Conservation (phyloP, 2,797 vertebrate species). For the Microchirus variegatus region DNA sequence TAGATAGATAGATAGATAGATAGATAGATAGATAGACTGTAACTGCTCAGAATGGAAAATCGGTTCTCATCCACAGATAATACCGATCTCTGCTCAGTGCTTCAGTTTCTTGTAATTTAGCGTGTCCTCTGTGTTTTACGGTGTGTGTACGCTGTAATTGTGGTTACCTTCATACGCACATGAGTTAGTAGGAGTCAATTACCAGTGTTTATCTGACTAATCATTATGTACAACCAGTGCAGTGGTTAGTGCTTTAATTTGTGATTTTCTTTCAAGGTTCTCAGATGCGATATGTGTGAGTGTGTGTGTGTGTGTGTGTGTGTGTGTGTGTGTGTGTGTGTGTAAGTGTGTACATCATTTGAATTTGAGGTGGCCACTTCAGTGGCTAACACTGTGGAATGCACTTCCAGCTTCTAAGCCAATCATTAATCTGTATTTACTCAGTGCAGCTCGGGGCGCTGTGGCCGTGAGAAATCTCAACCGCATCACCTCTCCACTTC, state of each 20-base stretch:
- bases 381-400: slow-evolving; percentile 64
- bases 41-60: slow-evolving; percentile 10
- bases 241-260: not conserved
- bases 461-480: slow-evolving; percentile 60
- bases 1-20: no score
- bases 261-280: slow-evolving; percentile 5
- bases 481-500: slow-evolving; percentile 38
- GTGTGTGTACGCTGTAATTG: not conserved
- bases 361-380: slow-evolving; percentile 21
- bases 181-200: slow-evolving; percentile 6
- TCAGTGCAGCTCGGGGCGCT: slow-evolving; percentile 57
- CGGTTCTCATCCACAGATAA: slow-evolving; percentile 7
- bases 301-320: slow-evolving; percentile 11
- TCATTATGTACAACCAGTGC: not conserved
- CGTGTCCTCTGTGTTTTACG: not conserved
- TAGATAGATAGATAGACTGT: not conserved
- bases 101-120: slow-evolving; percentile 1
- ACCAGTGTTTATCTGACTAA: not conserved
- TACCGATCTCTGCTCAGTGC: slow-evolving; percentile 6
- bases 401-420: slow-evolving; percentile 62
- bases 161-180: slow-evolving; percentile 7
- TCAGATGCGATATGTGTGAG: slow-evolving; percentile 7
- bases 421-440: slow-evolving; percentile 82
- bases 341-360: slow-evolving; percentile 26
- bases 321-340: slow-evolving; percentile 1